Conservation (phyloP, 2,113 vertebrate species). For the Siniperca chuatsi region DNA sequence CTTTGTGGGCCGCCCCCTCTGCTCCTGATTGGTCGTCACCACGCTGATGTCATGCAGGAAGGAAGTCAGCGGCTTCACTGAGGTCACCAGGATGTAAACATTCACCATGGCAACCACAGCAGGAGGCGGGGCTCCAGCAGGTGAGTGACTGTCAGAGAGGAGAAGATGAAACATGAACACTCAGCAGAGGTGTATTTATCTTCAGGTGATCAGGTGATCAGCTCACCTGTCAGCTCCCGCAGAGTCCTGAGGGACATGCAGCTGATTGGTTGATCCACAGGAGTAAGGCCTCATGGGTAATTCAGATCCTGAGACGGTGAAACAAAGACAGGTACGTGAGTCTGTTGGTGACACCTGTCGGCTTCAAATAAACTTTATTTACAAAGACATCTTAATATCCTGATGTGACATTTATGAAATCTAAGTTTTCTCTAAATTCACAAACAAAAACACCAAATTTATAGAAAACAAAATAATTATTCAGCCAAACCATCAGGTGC, state of each 20-base stretch:
- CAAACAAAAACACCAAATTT: no score
- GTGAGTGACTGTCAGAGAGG: slow-evolving; percentile 22
- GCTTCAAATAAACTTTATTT: background rate
- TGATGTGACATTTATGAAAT: no score
- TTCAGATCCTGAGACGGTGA: slow-evolving; percentile 18
- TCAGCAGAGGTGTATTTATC: background rate
- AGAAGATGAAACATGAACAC: no score
- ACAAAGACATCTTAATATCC: no score
- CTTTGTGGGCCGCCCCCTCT: slow-evolving; percentile 85
- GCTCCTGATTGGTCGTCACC: slow-evolving; percentile 84
- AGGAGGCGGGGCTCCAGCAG: slow-evolving; percentile 58
- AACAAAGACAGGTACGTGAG: background rate
- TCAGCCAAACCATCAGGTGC: no score
- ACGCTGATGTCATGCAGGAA: slow-evolving; percentile 90
- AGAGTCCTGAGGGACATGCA: background rate
- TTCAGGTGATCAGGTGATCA: background rate
- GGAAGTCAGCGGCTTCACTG: slow-evolving; percentile 88
- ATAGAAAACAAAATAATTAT: no score
- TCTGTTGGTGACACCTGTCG: background rate
- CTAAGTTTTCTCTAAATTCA: no score
- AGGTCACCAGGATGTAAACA: slow-evolving; percentile 93
- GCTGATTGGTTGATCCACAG: slow-evolving; percentile 75
- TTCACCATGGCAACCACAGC: slow-evolving; percentile 88
- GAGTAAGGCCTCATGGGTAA: slow-evolving; percentile 83
- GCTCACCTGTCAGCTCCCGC: slow-evolving; percentile 43